Evolutionary conservation across 2,888 invertebrate species (phyloP), one percentile per base, ranked within the genome.

Genomic region (Arenicola marina): DNA sequence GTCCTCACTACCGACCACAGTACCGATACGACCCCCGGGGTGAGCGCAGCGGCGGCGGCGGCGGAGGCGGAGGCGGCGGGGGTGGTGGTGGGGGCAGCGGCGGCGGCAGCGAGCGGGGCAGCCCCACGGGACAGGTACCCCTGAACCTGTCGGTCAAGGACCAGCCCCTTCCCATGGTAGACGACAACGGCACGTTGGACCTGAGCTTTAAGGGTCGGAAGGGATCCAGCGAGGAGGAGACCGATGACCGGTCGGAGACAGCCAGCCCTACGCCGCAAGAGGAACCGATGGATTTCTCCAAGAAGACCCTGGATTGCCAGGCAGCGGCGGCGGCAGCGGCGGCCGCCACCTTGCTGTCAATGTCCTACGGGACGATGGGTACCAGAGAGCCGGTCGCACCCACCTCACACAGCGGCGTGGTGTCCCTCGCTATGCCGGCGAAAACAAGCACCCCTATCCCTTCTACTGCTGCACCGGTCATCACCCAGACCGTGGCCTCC

Each of bases 221-320:
- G 38, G 45, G 26, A 3, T 21, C 45, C 7, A n/a, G 46, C 7
- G 38, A 58, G 21, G 4, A 29, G 1, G 48, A 54, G 26, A 34
- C 18, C 11, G 18, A 18, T 11, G 26, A 54, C 4, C 34, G 38
- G n/a, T 26, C 48, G 1, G 26, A 15, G 18, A 48, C 48, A 21
- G 61, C 21, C n/a, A 31, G 29, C 31, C 57, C 33, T 24, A 7
- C 55, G 24, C 32, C 29, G 34, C 89, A 89, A 84, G 89, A 88
- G 70, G 89, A 89, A 80, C 89, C 89, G 33, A 89, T 90, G 63
- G 89, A 90, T 82, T 89, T 90, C 77, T 89, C 89, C 70, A 89
- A 73, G 51, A 72, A 70, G 61, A 61, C 63, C 1, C 43, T 61
- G 3, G 62, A 63, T 24, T 55, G 45, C 29, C 56, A 45, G n/a